Base-by-base conservation (phyloP, 1,140 invertebrate species). In the Colletes latitarsis region DNA sequence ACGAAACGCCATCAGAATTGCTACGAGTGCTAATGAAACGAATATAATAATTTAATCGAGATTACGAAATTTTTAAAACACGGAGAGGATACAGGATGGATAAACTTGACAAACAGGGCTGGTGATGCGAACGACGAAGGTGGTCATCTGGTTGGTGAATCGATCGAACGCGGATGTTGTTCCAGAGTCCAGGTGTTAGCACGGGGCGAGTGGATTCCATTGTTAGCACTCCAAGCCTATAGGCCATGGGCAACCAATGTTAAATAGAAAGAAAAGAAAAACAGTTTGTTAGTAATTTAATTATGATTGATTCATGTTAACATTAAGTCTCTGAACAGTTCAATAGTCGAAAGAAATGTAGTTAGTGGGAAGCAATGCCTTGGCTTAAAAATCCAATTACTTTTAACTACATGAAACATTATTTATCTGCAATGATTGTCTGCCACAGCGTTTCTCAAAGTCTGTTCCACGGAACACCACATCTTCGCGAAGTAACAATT, bases 221-320 rank as follows among this genome's bases (percentile, higher is more conserved):
- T 93, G 94, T 95, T 95, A 95, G 95, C 95, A 95, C 95, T 95
- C 95, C 94, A 94, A 94, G 95, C 95, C 95, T 95, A 95, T 93
- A 94, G 93, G 94, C 93, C 93, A 93, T 93, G 93, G 94, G 93
- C 93, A 94, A 94, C 94, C 93, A 92, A 92, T 92, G 94, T 94
- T 94, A 94, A 94, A 93, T 94, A 94, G 94, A 94, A 94, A 94
- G 93, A 94, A 94, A 94, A 94, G 94, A 93, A 94, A 94, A 94
- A 94, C 93, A 94, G 93, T 93, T 94, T 94, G 94, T 94, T 94
- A 94, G 94, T 94, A 93, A 92, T 93, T 91, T 89, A 89, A 92
- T 92, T 92, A 93, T 93, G 92, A 92, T 88, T 89, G 87, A 91
- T 84, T 77, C 82, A 89, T 87, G 84, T 90, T 91, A 90, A 88